phyloP scores from a whole-genome alignment of 2,888 invertebrate species.

The Lasioglossum pauxillum region DNA sequence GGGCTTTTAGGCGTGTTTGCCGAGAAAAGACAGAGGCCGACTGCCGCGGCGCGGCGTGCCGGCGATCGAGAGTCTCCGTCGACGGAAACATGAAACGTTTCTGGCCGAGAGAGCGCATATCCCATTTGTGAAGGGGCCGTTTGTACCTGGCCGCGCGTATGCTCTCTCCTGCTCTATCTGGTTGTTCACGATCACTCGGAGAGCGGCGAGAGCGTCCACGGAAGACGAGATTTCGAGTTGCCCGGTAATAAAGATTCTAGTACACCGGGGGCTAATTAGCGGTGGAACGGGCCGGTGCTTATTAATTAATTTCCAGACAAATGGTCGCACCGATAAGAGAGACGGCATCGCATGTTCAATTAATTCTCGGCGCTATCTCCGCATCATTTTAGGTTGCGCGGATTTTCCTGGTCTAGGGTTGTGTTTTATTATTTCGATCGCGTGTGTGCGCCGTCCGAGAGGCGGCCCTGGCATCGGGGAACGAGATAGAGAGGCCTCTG shows the following conservation, averaged over 20 bases:
- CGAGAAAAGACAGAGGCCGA: constrained; percentile 70
- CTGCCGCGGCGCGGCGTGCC: constrained; percentile 61
- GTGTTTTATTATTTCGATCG: constrained; percentile 55
- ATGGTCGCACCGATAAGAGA: constrained; percentile 50
- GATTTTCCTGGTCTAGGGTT: constrained; percentile 53
- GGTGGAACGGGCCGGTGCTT: constrained; percentile 32
- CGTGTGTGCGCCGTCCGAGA: constrained; percentile 20
- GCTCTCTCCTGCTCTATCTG: background rate
- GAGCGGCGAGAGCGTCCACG: background rate
- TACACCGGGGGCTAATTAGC: constrained; percentile 52
- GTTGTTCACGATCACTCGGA: background rate
- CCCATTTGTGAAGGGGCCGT: constrained; percentile 36
- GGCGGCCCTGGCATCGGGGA: constrained; percentile 16
- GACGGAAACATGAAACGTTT: constrained; percentile 73
- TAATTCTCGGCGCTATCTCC: constrained; percentile 53
- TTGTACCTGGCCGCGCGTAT: constrained; percentile 44
- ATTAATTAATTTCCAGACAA: constrained; percentile 61
- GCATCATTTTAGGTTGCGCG: constrained; percentile 44
- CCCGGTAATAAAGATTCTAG: constrained; percentile 28
- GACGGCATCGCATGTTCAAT: constrained; percentile 50
- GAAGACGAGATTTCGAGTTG: constrained; percentile 23
- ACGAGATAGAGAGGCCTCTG: constrained; percentile 50
- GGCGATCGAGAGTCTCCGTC: constrained; percentile 39
- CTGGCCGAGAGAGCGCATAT: constrained; percentile 41
- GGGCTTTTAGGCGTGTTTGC: constrained; percentile 81